A percentile compares a stretch with the other conserved stretches of the same genome.
Evolutionary conservation across 2,113 vertebrate genomes (phyloP).

Genomic region (Laticauda colubrina): DNA sequence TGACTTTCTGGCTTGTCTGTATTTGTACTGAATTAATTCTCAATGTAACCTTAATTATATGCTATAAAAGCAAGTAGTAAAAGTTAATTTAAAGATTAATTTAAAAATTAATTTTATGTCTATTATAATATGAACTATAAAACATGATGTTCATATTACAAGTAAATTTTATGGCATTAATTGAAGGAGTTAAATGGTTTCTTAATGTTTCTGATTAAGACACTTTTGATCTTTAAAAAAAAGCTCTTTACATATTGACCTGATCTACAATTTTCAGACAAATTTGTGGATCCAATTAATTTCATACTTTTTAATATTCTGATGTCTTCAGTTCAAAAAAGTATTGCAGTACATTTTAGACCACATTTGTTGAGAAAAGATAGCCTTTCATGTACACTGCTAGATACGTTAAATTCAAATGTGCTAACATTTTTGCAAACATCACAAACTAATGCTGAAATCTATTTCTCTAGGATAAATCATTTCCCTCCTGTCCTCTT

Average conservation of each 20-base stretch:
- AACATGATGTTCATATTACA: not conserved
- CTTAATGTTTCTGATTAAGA: not conserved
- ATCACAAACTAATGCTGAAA: not conserved
- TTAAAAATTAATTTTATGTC: not conserved
- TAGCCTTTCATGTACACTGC: not conserved
- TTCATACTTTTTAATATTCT: not conserved
- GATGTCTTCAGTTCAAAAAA: not conserved
- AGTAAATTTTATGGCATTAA: not conserved
- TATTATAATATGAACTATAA: not conserved
- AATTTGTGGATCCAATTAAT: not conserved
- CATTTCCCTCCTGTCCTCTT: conserved; percentile 72
- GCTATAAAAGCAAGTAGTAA: not conserved
- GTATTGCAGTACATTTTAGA: not conserved
- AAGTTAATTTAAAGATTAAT: not conserved
- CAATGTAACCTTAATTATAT: not conserved
- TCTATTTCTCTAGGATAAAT: conserved; percentile 54
- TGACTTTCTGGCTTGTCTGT: not conserved
- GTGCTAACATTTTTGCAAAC: not conserved
- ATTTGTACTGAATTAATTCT: not conserved
- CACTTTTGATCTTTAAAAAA: not conserved
- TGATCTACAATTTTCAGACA: not conserved
- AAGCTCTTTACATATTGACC: not conserved
- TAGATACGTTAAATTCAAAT: not conserved
- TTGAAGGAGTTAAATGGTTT: not conserved
- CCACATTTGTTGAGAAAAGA: not conserved